Evolutionary conservation across 2,888 invertebrate species (phyloP), one percentile per base, ranked within the genome.

Genomic region (Quadroppia sp.): DNA sequence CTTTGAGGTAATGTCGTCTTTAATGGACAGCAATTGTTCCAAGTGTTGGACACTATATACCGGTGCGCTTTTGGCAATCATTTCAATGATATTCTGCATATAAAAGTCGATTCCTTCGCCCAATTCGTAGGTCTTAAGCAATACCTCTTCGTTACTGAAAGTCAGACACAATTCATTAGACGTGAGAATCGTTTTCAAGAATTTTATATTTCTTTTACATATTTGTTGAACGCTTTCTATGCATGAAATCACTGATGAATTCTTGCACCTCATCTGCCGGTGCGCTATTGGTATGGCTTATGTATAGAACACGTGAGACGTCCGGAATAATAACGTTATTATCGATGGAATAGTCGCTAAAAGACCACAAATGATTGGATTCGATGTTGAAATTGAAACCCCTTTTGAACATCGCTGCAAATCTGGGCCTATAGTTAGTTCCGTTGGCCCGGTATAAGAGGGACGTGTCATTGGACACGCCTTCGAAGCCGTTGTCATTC

Each of bases 401-500:
- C n/a, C 50, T 7, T 20, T 32, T 53, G 40, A 71, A 64, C 64
- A 64, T 64, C 20, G 64, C 64, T 17, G 64, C 64, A 36, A 64
- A 64, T 64, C 64, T 25, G 40, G 64, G 40, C 40, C 32, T 64
- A 64, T 64, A 64, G 36, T 64, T 32, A n/a, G 40, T n/a, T n/a
- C n/a, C 2, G 20, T 64, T 64, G 20, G 17, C 64, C 11, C 64
- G 40, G 36, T 64, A 36, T n/a, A 64, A n/a, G n/a, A 17, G 20
- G 17, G 17, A 9, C 1, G n/a, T 64, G 36, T 64, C 64, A 36
- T 50, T 73, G 75, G 64, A 64, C 20, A 64, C 20, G 6, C 23
- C 20, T 7, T 64, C 36, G 30, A 36, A 64, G 20, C 77, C 77
- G 75, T 77, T 77, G 48, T 77, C 77, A 76, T 77, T 77, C 32